These are phyloP conservation scores for Catostylus mosaicus DNA, from an alignment of 30 jellyfish, hydroid and myxozoan species.

Conservation along the genomic window DNA sequence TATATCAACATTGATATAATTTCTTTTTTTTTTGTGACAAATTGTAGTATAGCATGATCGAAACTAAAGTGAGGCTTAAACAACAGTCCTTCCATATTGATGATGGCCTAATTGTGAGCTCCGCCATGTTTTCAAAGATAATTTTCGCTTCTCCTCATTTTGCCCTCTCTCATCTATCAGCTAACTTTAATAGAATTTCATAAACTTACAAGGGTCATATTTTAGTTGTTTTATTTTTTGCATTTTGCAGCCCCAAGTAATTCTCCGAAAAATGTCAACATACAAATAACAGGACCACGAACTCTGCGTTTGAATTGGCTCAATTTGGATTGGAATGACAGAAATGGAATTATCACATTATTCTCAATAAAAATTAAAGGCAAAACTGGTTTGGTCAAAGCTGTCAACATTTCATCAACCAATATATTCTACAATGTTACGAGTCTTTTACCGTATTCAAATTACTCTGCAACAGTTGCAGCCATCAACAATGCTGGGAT, in stretches of 20 bases:
- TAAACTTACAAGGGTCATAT: no score
- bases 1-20: no score
- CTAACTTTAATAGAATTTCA: no score
- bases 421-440: neutral
- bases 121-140: no score
- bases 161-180: no score
- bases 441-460: constrained; percentile 56
- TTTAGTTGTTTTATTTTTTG: no score
- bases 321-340: constrained; percentile 23
- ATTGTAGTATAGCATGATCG: no score
- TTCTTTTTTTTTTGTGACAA: no score
- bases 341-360: constrained; percentile 45
- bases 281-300: constrained; percentile 16
- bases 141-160: no score
- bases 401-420: constrained; percentile 5
- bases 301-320: constrained; percentile 33
- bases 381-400: neutral
- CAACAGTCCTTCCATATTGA: no score
- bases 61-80: no score
- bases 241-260: constrained; percentile 40
- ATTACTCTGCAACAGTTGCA: constrained; percentile 48
- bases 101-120: no score
- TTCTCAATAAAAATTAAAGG: neutral
- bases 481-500: constrained; percentile 61
- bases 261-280: constrained; percentile 31